Evolutionary conservation across 2,113 vertebrate species (phyloP).

Genomic region (Isurus oxyrinchus): DNA sequence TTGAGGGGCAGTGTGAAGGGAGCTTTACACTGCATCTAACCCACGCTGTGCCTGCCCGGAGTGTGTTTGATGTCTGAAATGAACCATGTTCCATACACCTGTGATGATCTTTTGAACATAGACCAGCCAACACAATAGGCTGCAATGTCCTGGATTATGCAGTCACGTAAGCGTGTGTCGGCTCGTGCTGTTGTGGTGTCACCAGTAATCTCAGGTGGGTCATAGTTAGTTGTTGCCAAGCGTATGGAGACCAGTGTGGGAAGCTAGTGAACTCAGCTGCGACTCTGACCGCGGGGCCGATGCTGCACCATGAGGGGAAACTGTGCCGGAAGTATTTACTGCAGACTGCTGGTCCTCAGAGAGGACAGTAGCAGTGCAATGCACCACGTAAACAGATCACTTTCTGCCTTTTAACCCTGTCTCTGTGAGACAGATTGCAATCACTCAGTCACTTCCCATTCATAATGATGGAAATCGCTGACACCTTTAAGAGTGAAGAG

Average conservation of each 20-base stretch:
- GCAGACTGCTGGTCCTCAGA: slow-evolving; percentile 22
- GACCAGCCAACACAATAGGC: not conserved
- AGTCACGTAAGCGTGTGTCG: not conserved
- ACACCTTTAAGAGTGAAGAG: not conserved
- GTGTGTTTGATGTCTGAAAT: not conserved
- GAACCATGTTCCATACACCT: not conserved
- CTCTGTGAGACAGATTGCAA: not conserved
- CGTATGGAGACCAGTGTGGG: slow-evolving; percentile 9
- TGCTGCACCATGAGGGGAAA: not conserved
- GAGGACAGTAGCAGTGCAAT: slow-evolving; percentile 16
- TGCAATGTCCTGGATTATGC: not conserved
- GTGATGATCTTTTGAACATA: no score
- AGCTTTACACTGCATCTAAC: not conserved
- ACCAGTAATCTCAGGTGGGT: not conserved
- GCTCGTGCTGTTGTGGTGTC: not conserved
- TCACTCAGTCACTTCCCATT: slow-evolving; percentile 30
- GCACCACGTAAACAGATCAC: slow-evolving; percentile 20
- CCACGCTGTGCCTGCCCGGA: not conserved
- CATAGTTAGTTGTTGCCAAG: not conserved
- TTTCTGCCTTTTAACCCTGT: slow-evolving; percentile 29
- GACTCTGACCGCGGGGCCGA: not conserved
- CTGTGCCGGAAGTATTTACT: slow-evolving; percentile 27
- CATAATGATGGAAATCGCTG: slow-evolving; percentile 11
- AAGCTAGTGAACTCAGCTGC: not conserved
- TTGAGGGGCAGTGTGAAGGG: not conserved